These are phyloP conservation scores for Agriopis leucophaearia DNA, from an alignment of 2,888 invertebrate species.

Conservation along the genomic window DNA sequence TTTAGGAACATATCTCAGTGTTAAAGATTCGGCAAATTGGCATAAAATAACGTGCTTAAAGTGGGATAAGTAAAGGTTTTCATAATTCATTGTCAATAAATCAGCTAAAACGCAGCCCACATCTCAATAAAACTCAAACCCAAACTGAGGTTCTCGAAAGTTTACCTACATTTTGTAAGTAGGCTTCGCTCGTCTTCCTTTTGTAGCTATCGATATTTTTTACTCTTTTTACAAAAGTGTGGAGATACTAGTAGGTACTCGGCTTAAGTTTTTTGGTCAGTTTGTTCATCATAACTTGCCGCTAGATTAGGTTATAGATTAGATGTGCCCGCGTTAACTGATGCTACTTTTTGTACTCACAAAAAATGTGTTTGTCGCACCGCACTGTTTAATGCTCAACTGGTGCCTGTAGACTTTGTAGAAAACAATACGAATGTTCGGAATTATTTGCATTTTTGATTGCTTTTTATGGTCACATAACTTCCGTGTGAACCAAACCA, in stretches of 20 bases:
- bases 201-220: constrained; percentile 49
- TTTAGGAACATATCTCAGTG: too few relatives aligned
- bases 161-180: constrained; percentile 62
- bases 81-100: neutral
- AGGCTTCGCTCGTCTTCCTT: constrained; percentile 60
- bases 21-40: neutral
- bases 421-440: constrained; percentile 21
- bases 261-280: constrained; percentile 51
- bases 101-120: neutral
- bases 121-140: constrained; percentile 30
- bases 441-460: constrained; percentile 10
- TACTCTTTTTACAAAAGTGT: constrained; percentile 50
- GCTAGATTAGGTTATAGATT: constrained; percentile 62
- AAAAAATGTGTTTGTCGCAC: constrained; percentile 32
- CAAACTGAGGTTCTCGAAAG: constrained; percentile 55
- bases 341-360: constrained; percentile 32
- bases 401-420: constrained; percentile 9
- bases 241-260: constrained; percentile 42
- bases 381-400: constrained; percentile 9
- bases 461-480: constrained; percentile 7
- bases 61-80: neutral
- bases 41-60: neutral
- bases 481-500: constrained; percentile 28
- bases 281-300: constrained; percentile 61
- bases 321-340: constrained; percentile 53